Base-by-base conservation (phyloP, 2,888 invertebrate genomes). In the Chrysolina americana region DNA sequence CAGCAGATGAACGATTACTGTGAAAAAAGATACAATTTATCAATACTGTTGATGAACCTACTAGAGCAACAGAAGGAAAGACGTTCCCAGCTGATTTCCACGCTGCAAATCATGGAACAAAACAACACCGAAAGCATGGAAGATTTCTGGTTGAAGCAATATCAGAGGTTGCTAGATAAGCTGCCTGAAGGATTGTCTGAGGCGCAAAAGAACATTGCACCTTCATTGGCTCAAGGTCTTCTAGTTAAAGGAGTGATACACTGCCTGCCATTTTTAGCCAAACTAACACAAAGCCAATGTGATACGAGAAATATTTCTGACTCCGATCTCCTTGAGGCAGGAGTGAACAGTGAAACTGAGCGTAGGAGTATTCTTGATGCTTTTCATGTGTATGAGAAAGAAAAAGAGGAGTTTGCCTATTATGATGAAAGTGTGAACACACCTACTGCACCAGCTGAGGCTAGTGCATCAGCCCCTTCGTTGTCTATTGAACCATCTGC, bases 121-220 rank as follows among this genome's bases (percentile, higher is more conserved):
- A 89, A 80, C 79, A 89, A 90, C 79, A 89, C 88, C 74, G 88
- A 89, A 79, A 88, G 86, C 66, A 87, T 89, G 1, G 88, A 90
- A 80, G 92, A 92, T 83, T 94, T 93, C 86, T 94, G 94, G 94
- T 87, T 95, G 78, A 90, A 91, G 83, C 96, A 96, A 87, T 97
- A 96, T 87, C 96, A 97, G 87, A 91, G 92, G 79, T 88, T 97
- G 59, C 89, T 96, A 85, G 95, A 96, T 85, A 91, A 86, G 71
- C 83, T 87, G 80, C 96, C 96, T 28, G 91, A 90, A 82, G 91
- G 91, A 65, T 88, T 94, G 76, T 87, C 92, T 41, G 90, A 92
- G 83, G 89, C 92, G 70, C 90, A 91, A 76, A 91, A 90, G 77
- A 89, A 90, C 80, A 88, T 95, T 62, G 93, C 94, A 85, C 93